phyloP scores from a whole-genome alignment of 92 coral and sea anemone species.

The Galaxea fascicularis region DNA sequence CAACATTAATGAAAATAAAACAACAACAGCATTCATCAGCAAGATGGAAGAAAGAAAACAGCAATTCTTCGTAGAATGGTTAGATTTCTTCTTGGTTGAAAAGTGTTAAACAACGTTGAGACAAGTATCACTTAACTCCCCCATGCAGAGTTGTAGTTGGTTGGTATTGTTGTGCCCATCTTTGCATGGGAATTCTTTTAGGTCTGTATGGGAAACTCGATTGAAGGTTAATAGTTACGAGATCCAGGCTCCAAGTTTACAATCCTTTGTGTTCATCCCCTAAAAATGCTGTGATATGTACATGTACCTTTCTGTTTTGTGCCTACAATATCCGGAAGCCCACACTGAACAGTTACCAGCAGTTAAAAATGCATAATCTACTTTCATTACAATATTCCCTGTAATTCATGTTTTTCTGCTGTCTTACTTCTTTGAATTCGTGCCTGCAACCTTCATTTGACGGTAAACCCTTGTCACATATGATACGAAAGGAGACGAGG shows the following conservation, averaged over 20 bases:
- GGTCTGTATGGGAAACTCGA: not conserved
- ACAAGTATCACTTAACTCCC: not conserved
- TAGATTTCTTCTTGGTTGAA: not conserved
- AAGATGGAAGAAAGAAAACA: not conserved
- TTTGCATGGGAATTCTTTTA: not conserved
- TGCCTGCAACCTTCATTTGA: not conserved
- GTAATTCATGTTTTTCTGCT: not conserved
- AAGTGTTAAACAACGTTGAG: not conserved
- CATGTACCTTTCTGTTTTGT: not conserved
- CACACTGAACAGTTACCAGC: not conserved
- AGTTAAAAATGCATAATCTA: not conserved
- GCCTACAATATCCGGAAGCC: not conserved
- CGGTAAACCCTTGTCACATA: not conserved
- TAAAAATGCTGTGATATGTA: not conserved
- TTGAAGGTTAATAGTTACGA: not conserved
- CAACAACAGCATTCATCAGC: not conserved
- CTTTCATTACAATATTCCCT: not conserved
- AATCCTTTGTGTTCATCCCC: not conserved
- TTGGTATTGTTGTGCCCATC: not conserved
- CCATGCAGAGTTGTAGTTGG: not conserved
- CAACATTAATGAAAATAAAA: not conserved
- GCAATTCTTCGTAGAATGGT: not conserved
- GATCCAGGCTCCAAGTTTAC: not conserved
- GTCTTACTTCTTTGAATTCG: not conserved
- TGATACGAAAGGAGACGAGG: not conserved